Base-by-base conservation (phyloP, 2,888 invertebrate species). In the Andrena haemorrhoa region DNA sequence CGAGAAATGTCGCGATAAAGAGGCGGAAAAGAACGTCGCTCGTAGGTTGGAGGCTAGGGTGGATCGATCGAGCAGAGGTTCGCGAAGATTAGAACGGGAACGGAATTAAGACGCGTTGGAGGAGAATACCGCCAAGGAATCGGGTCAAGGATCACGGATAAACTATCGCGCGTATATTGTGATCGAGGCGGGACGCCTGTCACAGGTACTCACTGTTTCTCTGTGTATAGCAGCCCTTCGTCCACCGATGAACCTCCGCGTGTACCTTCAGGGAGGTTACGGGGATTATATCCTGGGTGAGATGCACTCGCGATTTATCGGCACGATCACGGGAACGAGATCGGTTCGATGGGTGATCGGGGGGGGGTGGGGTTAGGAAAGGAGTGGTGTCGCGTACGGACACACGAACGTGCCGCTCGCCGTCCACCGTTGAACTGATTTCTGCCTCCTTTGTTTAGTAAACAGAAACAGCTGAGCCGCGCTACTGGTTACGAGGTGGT, bases 401-500 rank as follows among this genome's bases (percentile, higher is more conserved):
- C 89, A 83, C 83, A 83, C 83, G 77, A 82, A 83, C 84, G 76
- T 70, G 82, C 56, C 83, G 82, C 53, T 75, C 82, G 83, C 86
- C 82, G 88, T 85, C 87, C 89, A 88, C 91, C 86, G 91, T 90
- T 86, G 88, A 86, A 87, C 89, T 88, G 88, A 87, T 87, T 84
- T 89, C 92, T 90, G 90, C 84, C 90, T 92, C 92, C 93, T 93
- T 93, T 93, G 93, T 93, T 93, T 93, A 92, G 93, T 93, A 93
- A 93, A 93, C 93, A 93, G 93, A 93, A 93, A 92, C 93, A 93
- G 93, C 93, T 93, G 93, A 92, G 93, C 89, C 81, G 84, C 86
- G 87, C 85, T 84, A 84, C 85, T 66, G 71, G 74, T 68, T 75
- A 64, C 58, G 74, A 70, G 79, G 83, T 33, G 74, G 75, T 69